Percentiles rank a stretch among this genome's conserved stretches.
Conservation (phyloP, 1,140 invertebrate genomes). For the Tetragnatha versicolor region DNA sequence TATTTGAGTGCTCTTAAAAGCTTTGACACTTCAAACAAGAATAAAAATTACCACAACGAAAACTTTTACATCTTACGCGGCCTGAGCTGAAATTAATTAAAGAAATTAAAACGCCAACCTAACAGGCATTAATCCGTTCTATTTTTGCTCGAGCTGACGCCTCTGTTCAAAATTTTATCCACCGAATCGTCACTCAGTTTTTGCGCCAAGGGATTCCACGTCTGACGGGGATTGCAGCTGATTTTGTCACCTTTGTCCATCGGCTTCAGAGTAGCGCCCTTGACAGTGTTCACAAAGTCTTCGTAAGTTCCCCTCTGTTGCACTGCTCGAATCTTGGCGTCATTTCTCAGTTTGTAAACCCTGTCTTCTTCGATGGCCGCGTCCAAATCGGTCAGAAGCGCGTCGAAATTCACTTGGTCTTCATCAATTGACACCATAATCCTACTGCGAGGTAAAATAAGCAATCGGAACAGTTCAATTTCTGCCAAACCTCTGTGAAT, state of each 20-base stretch:
- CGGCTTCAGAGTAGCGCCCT: slow-evolving; percentile 41
- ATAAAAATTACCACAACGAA: too few relatives aligned
- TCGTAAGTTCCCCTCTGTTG: slow-evolving; percentile 31
- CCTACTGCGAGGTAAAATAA: too few relatives aligned
- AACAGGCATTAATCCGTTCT: too few relatives aligned
- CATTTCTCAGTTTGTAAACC: slow-evolving; percentile 27
- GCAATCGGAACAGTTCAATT: too few relatives aligned
- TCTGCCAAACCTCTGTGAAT: too few relatives aligned
- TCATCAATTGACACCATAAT: slow-evolving; percentile 26
- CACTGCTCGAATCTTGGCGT: slow-evolving; percentile 30
- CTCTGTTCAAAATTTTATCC: background rate
- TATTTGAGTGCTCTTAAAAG: too few relatives aligned
- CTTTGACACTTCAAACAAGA: too few relatives aligned
- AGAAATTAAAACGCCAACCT: too few relatives aligned
- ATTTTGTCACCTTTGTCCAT: slow-evolving; percentile 24
- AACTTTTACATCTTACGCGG: too few relatives aligned
- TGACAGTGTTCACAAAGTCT: slow-evolving; percentile 40
- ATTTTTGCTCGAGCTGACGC: too few relatives aligned
- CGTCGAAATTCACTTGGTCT: slow-evolving; percentile 20
- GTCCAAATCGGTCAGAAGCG: slow-evolving; percentile 6
- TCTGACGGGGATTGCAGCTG: slow-evolving; percentile 4
- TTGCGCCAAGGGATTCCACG: slow-evolving; percentile 27
- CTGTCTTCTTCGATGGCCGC: slow-evolving; percentile 26
- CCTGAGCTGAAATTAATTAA: too few relatives aligned
- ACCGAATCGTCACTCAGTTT: background rate